Percentiles rank a stretch among this genome's conserved stretches.
These are phyloP conservation scores for Acanthacorydalis orientalis DNA, from an alignment of 2,888 invertebrate genomes.

Conservation along the genomic window DNA sequence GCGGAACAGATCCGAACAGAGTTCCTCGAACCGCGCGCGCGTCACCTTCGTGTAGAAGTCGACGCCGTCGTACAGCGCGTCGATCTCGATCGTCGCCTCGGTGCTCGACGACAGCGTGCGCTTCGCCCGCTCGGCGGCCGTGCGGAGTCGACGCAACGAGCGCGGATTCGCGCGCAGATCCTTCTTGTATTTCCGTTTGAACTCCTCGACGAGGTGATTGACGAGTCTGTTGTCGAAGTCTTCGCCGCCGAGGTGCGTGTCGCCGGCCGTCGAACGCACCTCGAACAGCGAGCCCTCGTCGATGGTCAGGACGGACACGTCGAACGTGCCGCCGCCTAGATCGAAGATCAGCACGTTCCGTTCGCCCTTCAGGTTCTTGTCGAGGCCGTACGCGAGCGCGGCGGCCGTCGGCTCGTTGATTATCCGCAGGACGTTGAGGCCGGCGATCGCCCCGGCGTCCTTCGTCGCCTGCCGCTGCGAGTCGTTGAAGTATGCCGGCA, in stretches of 20 bases:
- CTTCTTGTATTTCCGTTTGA: conserved; percentile 52
- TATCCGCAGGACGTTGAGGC: conserved; percentile 45
- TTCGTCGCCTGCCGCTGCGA: conserved; percentile 50
- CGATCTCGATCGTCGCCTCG: conserved; percentile 58
- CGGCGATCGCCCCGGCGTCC: conserved; percentile 50
- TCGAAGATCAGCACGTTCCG: conserved; percentile 35
- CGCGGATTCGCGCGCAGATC: conserved; percentile 47
- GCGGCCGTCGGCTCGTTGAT: conserved; percentile 46
- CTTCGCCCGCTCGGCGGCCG: conserved; percentile 63
- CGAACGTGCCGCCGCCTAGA: conserved; percentile 41
- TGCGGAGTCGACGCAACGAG: conserved; percentile 49
- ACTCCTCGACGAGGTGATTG: conserved; percentile 50
- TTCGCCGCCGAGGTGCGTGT: conserved; percentile 30
- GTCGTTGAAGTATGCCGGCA: conserved; percentile 62
- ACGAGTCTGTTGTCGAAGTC: conserved; percentile 44
- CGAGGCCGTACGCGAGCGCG: conserved; percentile 37
- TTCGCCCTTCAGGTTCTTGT: conserved; percentile 24
- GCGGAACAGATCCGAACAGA: conserved; percentile 53
- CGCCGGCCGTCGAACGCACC: conserved; percentile 33
- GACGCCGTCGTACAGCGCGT: conserved; percentile 57
- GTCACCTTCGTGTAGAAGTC: conserved; percentile 60
- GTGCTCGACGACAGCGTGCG: conserved; percentile 60
- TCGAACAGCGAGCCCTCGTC: conserved; percentile 40
- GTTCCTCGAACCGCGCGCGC: conserved; percentile 59
- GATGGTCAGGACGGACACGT: conserved; percentile 50